Base-by-base conservation (phyloP, 2,113 vertebrate species). In the Siniperca knerii region DNA sequence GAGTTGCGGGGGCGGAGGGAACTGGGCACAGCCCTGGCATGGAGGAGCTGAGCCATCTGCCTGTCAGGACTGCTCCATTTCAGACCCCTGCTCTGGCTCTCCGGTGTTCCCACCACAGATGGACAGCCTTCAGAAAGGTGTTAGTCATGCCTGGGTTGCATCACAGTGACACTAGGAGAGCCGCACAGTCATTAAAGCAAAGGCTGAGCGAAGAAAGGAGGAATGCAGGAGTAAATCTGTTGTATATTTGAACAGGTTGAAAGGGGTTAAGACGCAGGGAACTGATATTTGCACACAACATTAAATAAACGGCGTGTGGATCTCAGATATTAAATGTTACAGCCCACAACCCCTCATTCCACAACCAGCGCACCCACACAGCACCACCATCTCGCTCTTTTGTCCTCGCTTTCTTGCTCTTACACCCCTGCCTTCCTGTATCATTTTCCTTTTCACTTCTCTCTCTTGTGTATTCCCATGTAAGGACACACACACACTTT, bases 81-180 rank as follows among this genome's bases (percentile, higher is more conserved):
- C 92, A 94, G 90, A 92, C 83, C 89, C 82, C 79, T 77, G 87
- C 77, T 68, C 90, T 35, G 85, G 72, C 75, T 89, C 79, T 6
- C 40, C 23, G 0, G 78, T 81, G 90, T 79, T 87, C 83, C 82
- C 85, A 83, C 76, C 88, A 82, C 91, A 93, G 93, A 92, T 92
- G 94, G 93, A 92, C 90, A 85, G 85, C 81, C 82, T 82, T 92
- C 86, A 83, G 83, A 92, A 92, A 89, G 83, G 92, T 90, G 90
- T 91, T 83, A 85, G 82, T 89, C 83, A 86, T 87, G 87, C 79
- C 81, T 82, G 82, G 74, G 71, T 82, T 74, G 86, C 71, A 80
- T 46, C 72, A 37, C 69, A 52, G 79, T 80, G 81, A 85, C 82
- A 91, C 75, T 1, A 5, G 29, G 64, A 79, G 66, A 69, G 68